These are phyloP conservation scores for Melanotaenia pygmaea DNA, from an alignment of 2,797 vertebrate genomes.

Conservation along the genomic window DNA sequence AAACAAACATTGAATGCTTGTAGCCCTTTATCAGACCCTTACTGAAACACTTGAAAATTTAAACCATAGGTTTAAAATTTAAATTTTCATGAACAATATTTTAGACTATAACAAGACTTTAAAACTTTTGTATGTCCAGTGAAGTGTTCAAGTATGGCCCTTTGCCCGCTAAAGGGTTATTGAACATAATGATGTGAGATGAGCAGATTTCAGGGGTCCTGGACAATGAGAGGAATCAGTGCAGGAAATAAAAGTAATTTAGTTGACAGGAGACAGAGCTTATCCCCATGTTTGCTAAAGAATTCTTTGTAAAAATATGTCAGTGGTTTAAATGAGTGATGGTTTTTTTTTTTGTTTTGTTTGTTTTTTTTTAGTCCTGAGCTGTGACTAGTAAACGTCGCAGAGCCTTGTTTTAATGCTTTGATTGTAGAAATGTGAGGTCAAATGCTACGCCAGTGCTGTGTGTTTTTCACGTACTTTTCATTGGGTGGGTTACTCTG, in stretches of 20 bases:
- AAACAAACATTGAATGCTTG: conserved; percentile 23
- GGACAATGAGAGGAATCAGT: conserved; percentile 34
- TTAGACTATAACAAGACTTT: no score
- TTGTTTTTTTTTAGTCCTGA: conserved; percentile 53
- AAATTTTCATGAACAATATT: no score
- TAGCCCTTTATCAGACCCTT: no score
- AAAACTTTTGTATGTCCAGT: no score
- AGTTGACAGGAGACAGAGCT: conserved; percentile 39
- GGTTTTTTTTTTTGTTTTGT: conserved; percentile 10
- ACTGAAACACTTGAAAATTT: no score
- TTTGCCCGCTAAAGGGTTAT: neutral
- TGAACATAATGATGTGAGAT: neutral
- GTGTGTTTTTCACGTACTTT: conserved; percentile 42
- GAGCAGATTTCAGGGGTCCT: conserved; percentile 15
- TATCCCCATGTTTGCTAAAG: conserved; percentile 34
- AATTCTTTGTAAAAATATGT: conserved; percentile 52
- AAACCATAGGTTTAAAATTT: no score
- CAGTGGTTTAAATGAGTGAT: conserved; percentile 44
- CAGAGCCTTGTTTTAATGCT: conserved; percentile 70
- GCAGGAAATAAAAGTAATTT: conserved; percentile 26
- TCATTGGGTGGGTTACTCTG: conserved; percentile 27
- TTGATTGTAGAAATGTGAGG: conserved; percentile 50
- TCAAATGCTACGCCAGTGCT: conserved; percentile 32
- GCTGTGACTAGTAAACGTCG: conserved; percentile 65
- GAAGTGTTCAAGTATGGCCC: no score